A percentile compares a stretch with the other conserved stretches of the same genome.
Evolutionary conservation across 2,888 invertebrate genomes (phyloP).

Genomic region (Ectemnius continuus): DNA sequence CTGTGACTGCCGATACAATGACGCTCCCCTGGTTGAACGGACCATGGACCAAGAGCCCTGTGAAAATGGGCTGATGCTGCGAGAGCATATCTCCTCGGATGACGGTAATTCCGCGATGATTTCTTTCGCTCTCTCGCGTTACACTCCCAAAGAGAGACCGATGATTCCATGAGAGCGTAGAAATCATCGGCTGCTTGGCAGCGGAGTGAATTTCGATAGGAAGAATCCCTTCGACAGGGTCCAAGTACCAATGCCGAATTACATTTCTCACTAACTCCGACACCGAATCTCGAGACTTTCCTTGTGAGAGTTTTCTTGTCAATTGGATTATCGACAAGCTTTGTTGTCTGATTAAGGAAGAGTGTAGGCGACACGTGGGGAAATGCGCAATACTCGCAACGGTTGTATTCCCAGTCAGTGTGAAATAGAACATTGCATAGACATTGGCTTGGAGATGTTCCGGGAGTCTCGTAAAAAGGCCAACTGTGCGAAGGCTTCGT

Average conservation of each 20-base stretch:
- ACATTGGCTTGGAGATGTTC: conserved; percentile 30
- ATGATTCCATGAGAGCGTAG: conserved; percentile 60
- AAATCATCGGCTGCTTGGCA: conserved; percentile 29
- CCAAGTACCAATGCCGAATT: conserved; percentile 76
- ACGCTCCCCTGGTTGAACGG: conserved; percentile 77
- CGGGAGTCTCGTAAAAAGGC: conserved; percentile 50
- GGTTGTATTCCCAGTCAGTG: conserved; percentile 25
- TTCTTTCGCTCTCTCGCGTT: conserved; percentile 8
- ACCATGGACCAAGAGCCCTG: conserved; percentile 79
- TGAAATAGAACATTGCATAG: conserved; percentile 65
- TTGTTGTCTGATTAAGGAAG: conserved; percentile 13
- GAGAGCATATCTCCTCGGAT: conserved; percentile 78
- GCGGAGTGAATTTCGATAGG: conserved; percentile 6
- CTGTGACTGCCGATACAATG: conserved; percentile 77
- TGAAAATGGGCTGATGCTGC: conserved; percentile 78
- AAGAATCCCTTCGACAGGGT: conserved; percentile 49
- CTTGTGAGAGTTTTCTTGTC: conserved; percentile 31
- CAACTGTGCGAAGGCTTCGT: conserved; percentile 59
- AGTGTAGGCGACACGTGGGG: conserved; percentile 38
- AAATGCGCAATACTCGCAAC: conserved; percentile 23
- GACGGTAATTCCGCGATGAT: conserved; percentile 51
- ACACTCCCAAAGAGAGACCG: conserved; percentile 67
- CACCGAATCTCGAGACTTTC: conserved; percentile 77
- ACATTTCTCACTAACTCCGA: conserved; percentile 79
- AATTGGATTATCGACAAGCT: background rate